phyloP scores from a whole-genome alignment of 1,140 invertebrate species.

The Macrosteles quadrilineatus region DNA sequence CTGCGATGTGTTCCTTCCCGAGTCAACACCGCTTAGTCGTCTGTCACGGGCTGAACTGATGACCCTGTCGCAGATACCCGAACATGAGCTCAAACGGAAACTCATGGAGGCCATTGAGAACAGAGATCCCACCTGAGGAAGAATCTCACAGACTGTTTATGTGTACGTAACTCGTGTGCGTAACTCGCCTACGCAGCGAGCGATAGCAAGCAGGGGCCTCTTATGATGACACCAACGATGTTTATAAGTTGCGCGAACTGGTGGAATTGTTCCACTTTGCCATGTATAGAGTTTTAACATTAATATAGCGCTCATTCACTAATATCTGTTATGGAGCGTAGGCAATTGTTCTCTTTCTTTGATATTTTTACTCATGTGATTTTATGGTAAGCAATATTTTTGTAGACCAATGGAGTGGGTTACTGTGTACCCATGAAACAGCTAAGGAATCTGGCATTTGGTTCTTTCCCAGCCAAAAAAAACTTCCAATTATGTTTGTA shows the following conservation, averaged over 20 bases:
- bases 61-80: constrained; percentile 36
- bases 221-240: neutral
- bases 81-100: constrained; percentile 38
- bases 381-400: constrained; percentile 9
- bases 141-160: neutral
- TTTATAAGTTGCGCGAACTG: neutral
- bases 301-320: neutral
- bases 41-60: constrained; percentile 37
- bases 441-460: too few relatives aligned
- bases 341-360: neutral
- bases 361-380: neutral
- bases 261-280: neutral
- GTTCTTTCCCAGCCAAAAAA: too few relatives aligned
- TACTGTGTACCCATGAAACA: neutral
- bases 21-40: constrained; percentile 30
- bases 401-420: neutral
- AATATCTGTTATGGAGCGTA: too few relatives aligned
- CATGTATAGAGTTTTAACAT: neutral
- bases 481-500: neutral
- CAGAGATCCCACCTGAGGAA: constrained; percentile 40
- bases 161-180: too few relatives aligned
- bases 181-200: neutral
- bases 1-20: constrained; percentile 11
- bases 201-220: neutral
- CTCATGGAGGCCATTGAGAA: constrained; percentile 38